Evolutionary conservation across 2,888 invertebrate species (phyloP), one percentile per base, ranked within the genome.

Genomic region (Drosophila ezoana): DNA sequence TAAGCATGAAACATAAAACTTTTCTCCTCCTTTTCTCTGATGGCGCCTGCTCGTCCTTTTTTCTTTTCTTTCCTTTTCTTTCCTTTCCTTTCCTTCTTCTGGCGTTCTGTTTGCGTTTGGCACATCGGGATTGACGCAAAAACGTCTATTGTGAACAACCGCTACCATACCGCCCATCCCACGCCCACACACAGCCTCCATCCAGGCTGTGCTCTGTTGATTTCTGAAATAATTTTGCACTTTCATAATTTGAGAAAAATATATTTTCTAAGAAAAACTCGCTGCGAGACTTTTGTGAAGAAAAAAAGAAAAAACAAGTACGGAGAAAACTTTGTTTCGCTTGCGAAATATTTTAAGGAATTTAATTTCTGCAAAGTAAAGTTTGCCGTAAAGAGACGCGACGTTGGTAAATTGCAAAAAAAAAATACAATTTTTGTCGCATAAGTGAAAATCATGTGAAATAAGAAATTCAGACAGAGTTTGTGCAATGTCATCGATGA

Each of bases 1-100:
- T 87, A 84, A 80, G 84, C 68, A 72, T 67, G 74, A 71, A 80
- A 68, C 64, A 76, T 73, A 82, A 83, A 83, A 80, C 71, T 86
- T 86, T 79, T 69, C 43, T 40, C 20, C 49, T 61, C 70, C 49
- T 61, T 68, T 41, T 65, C 63, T 67, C 67, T 64, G 54, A 60
- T 64, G 47, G 62, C 65, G 53, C 9, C 48, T 45, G 51, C 10
- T 47, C 41, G 57, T 49, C 56, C 28, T 45, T 47, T 23, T 48
- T n/a, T 45, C 28, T 20, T 20, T 35, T 43, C 11, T 18, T 47
- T 51, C 28, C 35, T 47, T 62, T 56, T 37, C 43, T 28, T 62
- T 18, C 16, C 28, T 59, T 51, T 53, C 16, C 28, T 18, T 44
- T 44, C 33, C 58, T 47, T 33, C 57, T 44, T 49, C 40, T 54